phyloP scores from a whole-genome alignment of 1,140 invertebrate species.

The Antheraea mylitta region DNA sequence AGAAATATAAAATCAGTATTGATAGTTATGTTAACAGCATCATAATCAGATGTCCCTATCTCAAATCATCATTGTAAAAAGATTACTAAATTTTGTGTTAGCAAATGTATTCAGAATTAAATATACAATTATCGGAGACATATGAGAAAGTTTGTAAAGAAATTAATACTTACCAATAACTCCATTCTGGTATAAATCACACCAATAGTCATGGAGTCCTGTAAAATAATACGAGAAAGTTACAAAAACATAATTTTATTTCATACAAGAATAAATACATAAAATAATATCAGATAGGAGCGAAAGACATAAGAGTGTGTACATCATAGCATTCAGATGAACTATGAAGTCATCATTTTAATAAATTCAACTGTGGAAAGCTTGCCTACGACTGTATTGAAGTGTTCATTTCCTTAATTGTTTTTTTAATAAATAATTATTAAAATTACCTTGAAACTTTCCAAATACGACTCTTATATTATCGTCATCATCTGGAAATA shows the following conservation, averaged over 20 bases:
- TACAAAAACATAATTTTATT: not conserved
- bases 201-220: not conserved
- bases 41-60: slow-evolving; percentile 73
- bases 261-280: not conserved
- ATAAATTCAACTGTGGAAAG: not conserved
- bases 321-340: slow-evolving; percentile 46
- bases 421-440: too few species aligned
- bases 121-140: too few species aligned
- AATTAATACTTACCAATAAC: too few species aligned
- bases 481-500: not conserved
- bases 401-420: too few species aligned
- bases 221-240: not conserved
- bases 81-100: too few species aligned
- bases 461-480: too few species aligned
- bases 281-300: slow-evolving; percentile 43
- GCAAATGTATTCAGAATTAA: too few species aligned
- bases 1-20: slow-evolving; percentile 33
- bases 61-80: slow-evolving; percentile 51
- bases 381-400: too few species aligned
- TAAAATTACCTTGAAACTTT: too few species aligned
- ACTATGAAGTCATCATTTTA: slow-evolving; percentile 44
- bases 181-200: too few species aligned
- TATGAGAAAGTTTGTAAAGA: too few species aligned
- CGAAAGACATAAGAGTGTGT: slow-evolving; percentile 40
- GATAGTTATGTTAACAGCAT: slow-evolving; percentile 61